Percentiles rank a stretch among this genome's conserved stretches.
These are phyloP conservation scores for Hafferia zeledoni DNA, from an alignment of 2,797 vertebrate species.

Conservation along the genomic window DNA sequence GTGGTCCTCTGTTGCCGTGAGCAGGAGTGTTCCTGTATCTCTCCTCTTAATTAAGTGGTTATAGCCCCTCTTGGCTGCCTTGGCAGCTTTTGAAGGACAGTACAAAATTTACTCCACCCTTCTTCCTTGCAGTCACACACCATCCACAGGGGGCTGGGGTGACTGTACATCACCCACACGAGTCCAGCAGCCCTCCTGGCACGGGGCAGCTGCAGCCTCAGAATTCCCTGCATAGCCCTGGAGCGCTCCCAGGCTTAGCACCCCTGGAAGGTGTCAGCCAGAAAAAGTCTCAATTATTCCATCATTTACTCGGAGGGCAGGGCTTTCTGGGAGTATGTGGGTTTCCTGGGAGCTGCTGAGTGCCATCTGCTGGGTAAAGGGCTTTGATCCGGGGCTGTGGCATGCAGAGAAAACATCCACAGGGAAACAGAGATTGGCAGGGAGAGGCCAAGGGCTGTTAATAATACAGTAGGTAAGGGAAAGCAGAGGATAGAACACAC, in stretches of 20 bases:
- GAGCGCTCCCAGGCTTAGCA: not conserved
- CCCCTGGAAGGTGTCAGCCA: not conserved
- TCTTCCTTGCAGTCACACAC: not conserved
- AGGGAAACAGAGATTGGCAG: not conserved
- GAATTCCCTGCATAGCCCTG: not conserved
- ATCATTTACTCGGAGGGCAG: rapidly evolving
- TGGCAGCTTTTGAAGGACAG: not conserved
- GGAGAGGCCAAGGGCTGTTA: conserved; percentile 11
- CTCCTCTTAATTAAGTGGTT: not conserved
- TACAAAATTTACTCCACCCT: not conserved
- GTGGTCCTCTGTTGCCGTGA: not conserved
- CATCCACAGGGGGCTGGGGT: rapidly evolving
- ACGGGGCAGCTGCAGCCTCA: not conserved
- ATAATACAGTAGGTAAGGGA: conserved; percentile 32
- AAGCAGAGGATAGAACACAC: conserved; percentile 41
- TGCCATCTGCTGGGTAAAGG: conserved; percentile 50
- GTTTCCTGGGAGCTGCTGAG: not conserved
- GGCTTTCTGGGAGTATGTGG: not conserved
- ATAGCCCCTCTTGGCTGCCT: not conserved
- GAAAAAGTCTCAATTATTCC: not conserved
- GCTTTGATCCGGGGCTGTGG: not conserved
- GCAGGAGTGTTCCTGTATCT: not conserved
- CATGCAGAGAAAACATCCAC: not conserved
- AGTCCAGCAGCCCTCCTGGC: not conserved
- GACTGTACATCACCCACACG: not conserved